Percentiles rank a stretch among this genome's conserved stretches.
These are phyloP conservation scores for Epinephelus lanceolatus DNA, from an alignment of 2,113 vertebrate species.

Conservation along the genomic window DNA sequence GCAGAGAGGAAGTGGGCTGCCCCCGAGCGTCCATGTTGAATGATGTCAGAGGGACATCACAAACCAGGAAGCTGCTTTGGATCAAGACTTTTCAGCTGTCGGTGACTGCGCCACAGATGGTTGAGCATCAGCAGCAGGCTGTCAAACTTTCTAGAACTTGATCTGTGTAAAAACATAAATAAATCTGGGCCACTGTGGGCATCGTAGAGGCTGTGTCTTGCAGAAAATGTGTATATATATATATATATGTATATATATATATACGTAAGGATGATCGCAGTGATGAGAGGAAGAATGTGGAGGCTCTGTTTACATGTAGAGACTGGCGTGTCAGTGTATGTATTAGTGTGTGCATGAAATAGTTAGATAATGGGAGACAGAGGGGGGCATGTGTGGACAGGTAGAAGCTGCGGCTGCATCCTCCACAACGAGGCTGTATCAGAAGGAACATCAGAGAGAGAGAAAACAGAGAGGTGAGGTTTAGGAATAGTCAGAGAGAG, in stretches of 20 bases:
- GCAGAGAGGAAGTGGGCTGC: slow-evolving; percentile 54
- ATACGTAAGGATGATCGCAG: not conserved
- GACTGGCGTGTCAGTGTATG: not conserved
- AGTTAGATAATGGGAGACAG: slow-evolving; percentile 36
- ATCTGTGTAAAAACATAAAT: not conserved
- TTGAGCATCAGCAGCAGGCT: not conserved
- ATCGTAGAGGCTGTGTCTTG: not conserved
- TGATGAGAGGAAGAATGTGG: not conserved
- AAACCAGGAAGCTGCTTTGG: slow-evolving; percentile 57
- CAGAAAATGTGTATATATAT: not conserved
- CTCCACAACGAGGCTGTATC: not conserved
- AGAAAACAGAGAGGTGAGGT: not conserved
- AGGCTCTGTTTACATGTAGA: slow-evolving; percentile 9
- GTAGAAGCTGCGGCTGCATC: slow-evolving; percentile 27
- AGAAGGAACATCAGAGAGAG: slow-evolving; percentile 16
- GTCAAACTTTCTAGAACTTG: not conserved
- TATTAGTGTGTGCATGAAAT: slow-evolving; percentile 13
- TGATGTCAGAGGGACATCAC: slow-evolving; percentile 65
- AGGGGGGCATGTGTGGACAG: slow-evolving; percentile 62
- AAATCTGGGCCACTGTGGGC: not conserved
- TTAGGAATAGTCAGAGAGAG: not conserved
- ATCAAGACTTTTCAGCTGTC: not conserved
- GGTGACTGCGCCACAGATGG: not conserved
- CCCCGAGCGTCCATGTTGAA: slow-evolving; percentile 35
- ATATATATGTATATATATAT: too few relatives aligned